Conservation (phyloP, 2,888 invertebrate genomes). For the Hecatera dysodea region DNA sequence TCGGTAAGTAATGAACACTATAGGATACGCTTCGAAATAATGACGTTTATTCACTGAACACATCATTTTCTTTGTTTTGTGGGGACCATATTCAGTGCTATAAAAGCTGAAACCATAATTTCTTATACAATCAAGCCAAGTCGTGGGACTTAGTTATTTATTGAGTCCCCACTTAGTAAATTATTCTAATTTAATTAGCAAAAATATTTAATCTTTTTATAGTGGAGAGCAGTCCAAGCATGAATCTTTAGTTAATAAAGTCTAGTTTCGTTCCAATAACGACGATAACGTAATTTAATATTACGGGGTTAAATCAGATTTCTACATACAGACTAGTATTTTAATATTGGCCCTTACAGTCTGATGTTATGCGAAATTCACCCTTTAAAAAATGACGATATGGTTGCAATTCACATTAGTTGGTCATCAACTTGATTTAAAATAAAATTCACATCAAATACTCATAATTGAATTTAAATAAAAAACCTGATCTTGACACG, state of each 20-base stretch:
- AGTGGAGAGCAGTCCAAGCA: slow-evolving; percentile 4
- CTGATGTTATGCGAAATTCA: neutral
- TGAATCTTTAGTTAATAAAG: slow-evolving; percentile 18
- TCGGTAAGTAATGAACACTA: slow-evolving; percentile 88
- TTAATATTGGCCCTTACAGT: neutral
- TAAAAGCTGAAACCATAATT: no score
- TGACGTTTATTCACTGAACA: neutral
- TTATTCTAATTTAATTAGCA: slow-evolving; percentile 14
- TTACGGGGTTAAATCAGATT: neutral
- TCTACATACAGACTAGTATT: neutral
- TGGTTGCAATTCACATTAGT: neutral
- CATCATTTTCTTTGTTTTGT: neutral
- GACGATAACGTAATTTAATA: slow-evolving; percentile 9
- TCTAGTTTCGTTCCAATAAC: slow-evolving; percentile 15
- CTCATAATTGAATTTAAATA: neutral
- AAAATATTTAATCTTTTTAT: neutral
- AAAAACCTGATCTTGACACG: neutral
- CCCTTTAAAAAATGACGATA: neutral
- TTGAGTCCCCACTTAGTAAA: neutral
- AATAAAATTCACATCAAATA: slow-evolving; percentile 1
- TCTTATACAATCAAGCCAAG: neutral
- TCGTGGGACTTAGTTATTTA: neutral
- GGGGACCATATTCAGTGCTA: no score
- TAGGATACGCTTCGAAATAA: neutral
- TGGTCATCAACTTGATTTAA: neutral